A percentile compares a stretch with the other conserved stretches of the same genome.
Conservation (phyloP, 2,113 vertebrate genomes). For the Heterotis niloticus region DNA sequence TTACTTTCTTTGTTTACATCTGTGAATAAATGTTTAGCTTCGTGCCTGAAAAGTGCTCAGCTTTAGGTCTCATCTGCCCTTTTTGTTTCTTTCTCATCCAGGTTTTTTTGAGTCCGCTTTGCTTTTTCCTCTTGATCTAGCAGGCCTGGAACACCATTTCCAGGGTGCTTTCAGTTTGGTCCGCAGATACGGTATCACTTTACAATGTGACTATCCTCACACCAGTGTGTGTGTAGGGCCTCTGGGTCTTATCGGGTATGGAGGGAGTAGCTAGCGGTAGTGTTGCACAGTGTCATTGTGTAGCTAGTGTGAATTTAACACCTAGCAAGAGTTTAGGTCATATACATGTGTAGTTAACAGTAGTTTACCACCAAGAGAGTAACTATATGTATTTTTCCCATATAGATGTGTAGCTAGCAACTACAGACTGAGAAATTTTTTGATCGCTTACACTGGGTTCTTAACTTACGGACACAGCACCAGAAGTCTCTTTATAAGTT, state of each 20-base stretch:
- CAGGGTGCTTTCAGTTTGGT: constrained; percentile 74
- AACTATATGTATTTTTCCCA: no score
- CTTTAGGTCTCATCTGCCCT: constrained; percentile 60
- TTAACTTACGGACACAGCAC: no score
- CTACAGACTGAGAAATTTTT: no score
- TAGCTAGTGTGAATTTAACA: not conserved
- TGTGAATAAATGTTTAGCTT: constrained; percentile 39
- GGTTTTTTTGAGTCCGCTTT: constrained; percentile 89
- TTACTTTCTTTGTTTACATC: constrained; percentile 49
- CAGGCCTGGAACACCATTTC: constrained; percentile 81
- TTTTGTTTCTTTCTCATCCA: constrained; percentile 59
- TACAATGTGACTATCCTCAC: constrained; percentile 63
- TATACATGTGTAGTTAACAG: not conserved
- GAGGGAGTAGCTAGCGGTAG: not conserved
- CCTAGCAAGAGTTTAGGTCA: no score
- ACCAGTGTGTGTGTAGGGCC: constrained; percentile 28
- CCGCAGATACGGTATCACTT: constrained; percentile 75
- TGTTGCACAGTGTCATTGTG: not conserved
- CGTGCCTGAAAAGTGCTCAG: constrained; percentile 53
- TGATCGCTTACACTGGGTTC: no score
- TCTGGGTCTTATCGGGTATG: not conserved
- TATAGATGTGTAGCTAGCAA: not conserved
- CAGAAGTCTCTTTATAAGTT: no score
- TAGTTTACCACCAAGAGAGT: not conserved
- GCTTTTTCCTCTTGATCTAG: constrained; percentile 86